Base-by-base conservation (phyloP, 2,797 vertebrate species). In the Halcyon badia region DNA sequence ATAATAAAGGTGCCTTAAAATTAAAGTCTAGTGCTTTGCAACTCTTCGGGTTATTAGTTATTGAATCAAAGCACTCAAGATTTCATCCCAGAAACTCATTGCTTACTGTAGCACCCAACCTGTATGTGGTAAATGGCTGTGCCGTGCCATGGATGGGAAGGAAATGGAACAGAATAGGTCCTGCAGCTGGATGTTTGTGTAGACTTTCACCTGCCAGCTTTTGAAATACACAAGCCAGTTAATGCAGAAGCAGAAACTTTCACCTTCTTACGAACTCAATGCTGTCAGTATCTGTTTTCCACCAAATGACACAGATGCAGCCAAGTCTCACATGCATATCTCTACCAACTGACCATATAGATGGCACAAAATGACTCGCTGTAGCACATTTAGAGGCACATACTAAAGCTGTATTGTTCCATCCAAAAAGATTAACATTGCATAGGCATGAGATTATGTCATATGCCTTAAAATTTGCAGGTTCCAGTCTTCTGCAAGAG, bases 1-100 rank as follows among this genome's bases (percentile, higher is more conserved):
- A 0, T 42, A 37, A 48, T n/a, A 35, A 80, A 82, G n/a, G 7
- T 46, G 62, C 30, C 5, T 2, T n/a, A 30, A 31, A 0, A 0
- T 21, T 61, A 16, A 22, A 19, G 26, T 37, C 15, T 10, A 28
- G 8, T 52, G 35, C 33, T 37, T 81, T 44, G 54, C 54, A 37
- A 33, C 12, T 33, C 14, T 57, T 35, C 14, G 1, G 4, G 18
- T 57, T 24, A 52, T 21, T 62, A 37, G 18, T 62, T 68, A 48
- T 57, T 31, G 13, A 94, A 71, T 46, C 14, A 15, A 75, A 83
- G 6, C 83, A 58, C 5, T 33, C 5, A 0, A 0, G 2, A 73
- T 94, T 69, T 56, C n/a, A 70, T 20, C 16, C 70, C 41, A 18
- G 35, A 22, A 73, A 88, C 16, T 61, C 46, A 14, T 0, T 84